Evolutionary conservation across 2,888 invertebrate genomes (phyloP).

Genomic region (Emmelina monodactyla): DNA sequence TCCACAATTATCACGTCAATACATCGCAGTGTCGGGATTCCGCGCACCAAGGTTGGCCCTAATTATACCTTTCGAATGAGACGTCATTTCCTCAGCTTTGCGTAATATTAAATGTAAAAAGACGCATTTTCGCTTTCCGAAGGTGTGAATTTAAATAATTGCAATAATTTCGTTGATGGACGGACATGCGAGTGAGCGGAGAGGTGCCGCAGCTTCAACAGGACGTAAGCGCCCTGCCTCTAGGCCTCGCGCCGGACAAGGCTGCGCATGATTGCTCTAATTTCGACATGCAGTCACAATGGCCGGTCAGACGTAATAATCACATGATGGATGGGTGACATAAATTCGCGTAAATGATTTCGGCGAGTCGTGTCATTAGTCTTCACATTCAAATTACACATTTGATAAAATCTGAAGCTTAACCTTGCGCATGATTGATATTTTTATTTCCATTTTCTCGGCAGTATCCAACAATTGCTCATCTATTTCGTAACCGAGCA

Average conservation of each 20-base stretch:
- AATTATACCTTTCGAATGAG: conserved; percentile 65
- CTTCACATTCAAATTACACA: too few species aligned
- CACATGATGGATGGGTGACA: not conserved
- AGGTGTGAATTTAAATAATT: conserved; percentile 68
- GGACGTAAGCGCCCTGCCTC: not conserved
- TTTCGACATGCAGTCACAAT: not conserved
- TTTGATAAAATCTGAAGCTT: too few species aligned
- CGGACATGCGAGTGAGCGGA: conserved; percentile 32
- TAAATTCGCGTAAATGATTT: not conserved
- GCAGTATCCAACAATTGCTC: too few species aligned
- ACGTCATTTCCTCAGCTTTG: conserved; percentile 62
- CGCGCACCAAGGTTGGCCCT: conserved; percentile 53
- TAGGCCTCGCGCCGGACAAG: not conserved
- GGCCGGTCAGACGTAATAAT: not conserved
- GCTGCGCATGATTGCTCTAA: not conserved
- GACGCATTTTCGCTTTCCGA: conserved; percentile 55
- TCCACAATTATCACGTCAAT: conserved; percentile 27
- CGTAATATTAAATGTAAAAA: conserved; percentile 62
- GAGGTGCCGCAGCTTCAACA: not conserved
- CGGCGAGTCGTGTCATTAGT: not conserved
- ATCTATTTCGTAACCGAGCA: too few species aligned
- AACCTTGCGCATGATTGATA: too few species aligned
- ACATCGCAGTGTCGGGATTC: conserved; percentile 44
- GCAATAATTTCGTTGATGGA: conserved; percentile 54
- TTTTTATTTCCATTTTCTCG: too few species aligned